These are phyloP conservation scores for Lepus europaeus DNA, from an alignment of 2,113 vertebrate genomes.

Conservation along the genomic window DNA sequence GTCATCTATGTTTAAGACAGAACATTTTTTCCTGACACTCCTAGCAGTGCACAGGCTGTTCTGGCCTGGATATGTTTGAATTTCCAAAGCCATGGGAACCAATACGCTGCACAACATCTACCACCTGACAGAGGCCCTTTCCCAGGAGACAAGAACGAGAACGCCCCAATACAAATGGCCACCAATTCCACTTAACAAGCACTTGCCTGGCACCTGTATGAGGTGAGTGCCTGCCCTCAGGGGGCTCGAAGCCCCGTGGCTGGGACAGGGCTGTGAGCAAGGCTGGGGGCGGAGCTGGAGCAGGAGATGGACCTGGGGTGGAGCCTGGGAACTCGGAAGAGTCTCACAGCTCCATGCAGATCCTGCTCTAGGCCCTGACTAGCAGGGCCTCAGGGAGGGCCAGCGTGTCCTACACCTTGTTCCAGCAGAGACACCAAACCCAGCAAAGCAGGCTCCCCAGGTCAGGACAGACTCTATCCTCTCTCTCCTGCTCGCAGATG, in stretches of 20 bases:
- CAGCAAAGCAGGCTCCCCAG: background rate
- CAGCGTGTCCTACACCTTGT: background rate
- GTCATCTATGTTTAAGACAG: conserved; percentile 10
- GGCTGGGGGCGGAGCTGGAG: background rate
- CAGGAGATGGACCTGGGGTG: background rate
- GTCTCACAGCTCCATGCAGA: background rate
- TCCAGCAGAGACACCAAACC: background rate
- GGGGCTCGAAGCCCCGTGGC: background rate
- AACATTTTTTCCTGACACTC: background rate
- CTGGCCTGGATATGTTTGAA: background rate
- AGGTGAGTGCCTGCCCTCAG: background rate
- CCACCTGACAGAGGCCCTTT: background rate
- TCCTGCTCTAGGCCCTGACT: background rate
- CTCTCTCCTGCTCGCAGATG: background rate
- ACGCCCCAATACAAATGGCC: background rate
- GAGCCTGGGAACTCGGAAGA: background rate
- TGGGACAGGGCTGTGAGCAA: background rate
- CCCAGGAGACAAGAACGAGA: background rate
- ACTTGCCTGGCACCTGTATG: accelerated
- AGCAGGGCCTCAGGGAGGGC: background rate
- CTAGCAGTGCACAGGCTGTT: background rate
- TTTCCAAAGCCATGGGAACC: conserved; percentile 34
- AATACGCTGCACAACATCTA: accelerated
- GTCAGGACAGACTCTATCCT: background rate
- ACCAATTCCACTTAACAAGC: background rate